phyloP scores from a whole-genome alignment of 2,888 invertebrate genomes.

The Sinodicranocentrus sp. region DNA sequence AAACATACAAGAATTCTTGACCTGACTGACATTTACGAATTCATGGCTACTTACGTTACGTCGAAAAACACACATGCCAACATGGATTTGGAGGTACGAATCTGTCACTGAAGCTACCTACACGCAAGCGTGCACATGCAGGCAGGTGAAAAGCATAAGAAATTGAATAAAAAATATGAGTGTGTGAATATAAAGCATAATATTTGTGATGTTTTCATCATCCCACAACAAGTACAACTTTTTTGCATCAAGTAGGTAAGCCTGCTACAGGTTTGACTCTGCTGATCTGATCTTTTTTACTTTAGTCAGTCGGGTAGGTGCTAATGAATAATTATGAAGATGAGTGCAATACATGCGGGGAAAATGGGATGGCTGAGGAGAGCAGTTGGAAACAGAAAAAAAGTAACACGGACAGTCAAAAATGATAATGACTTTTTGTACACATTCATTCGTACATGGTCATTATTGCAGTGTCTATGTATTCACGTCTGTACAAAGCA shows the following conservation, averaged over 20 bases:
- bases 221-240: slow-evolving; percentile 21
- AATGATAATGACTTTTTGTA: slow-evolving; percentile 13
- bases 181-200: background rate
- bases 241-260: slow-evolving; percentile 54
- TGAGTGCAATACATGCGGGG: slow-evolving; percentile 27
- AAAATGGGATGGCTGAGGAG: slow-evolving; percentile 7
- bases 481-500: slow-evolving; percentile 1
- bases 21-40: slow-evolving; percentile 50
- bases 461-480: background rate
- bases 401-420: slow-evolving; percentile 2
- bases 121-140: background rate
- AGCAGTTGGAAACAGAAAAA: slow-evolving; percentile 21
- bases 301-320: slow-evolving; percentile 31
- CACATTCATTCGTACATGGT: background rate
- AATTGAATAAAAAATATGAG: slow-evolving; percentile 39
- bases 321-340: slow-evolving; percentile 66
- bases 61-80: background rate
- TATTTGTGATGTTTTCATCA: background rate
- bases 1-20: slow-evolving; percentile 60
- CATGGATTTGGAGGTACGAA: background rate
- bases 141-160: slow-evolving; percentile 40
- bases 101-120: slow-evolving; percentile 32
- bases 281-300: slow-evolving; percentile 23
- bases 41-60: slow-evolving; percentile 26
- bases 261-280: slow-evolving; percentile 13